Base-by-base conservation (phyloP, 2,113 vertebrate genomes). In the Dolichotis patagonum region DNA sequence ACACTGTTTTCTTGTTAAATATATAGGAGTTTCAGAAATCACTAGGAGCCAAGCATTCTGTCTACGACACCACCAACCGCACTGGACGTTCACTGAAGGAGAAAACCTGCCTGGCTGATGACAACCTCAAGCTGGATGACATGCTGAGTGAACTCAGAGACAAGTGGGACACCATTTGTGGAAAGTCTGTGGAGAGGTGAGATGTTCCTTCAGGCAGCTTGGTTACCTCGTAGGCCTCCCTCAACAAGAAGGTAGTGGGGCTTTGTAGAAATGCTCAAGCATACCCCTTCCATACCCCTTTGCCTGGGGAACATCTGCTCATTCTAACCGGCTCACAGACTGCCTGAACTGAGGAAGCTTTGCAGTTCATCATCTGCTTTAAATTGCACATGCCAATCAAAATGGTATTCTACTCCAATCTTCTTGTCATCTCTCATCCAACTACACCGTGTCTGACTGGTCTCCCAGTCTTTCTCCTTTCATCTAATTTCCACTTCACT, bases 121-220 rank as follows among this genome's bases (percentile, higher is more conserved):
- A 99, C 98, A 99, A 98, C 90, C 99, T 99, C 98, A 99, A 99
- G 97, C 99, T 99, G 96, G 99, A 99, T 26, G 98, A 99, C 98
- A 99, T 99, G 99, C 98, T 99, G 85, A 99, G 99, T 90, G 99
- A 99, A 88, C 99, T 99, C 91, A 98, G 99, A 96, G 99, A 99
- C 98, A 99, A 99, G 96, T 99, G 99, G 99, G 99, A 99, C 98
- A 99, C 99, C 0, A 99, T 99, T 92, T 99, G 99, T 97, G 99
- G 99, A 56, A 99, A 99, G 97, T 99, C 99, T 35, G 99, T 99
- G 63, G 99, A 99, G 98, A 99, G 99, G 99, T 99, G 98, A 96
- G 35, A 19, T 65, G 32, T 17, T 32, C 77, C 63, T 41, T 9
- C 16, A 9, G 11, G 43, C 13, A 9, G 30, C 35, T 41, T 46